Conservation (phyloP, 2,113 vertebrate genomes). For the Emydocephalus ijimae region DNA sequence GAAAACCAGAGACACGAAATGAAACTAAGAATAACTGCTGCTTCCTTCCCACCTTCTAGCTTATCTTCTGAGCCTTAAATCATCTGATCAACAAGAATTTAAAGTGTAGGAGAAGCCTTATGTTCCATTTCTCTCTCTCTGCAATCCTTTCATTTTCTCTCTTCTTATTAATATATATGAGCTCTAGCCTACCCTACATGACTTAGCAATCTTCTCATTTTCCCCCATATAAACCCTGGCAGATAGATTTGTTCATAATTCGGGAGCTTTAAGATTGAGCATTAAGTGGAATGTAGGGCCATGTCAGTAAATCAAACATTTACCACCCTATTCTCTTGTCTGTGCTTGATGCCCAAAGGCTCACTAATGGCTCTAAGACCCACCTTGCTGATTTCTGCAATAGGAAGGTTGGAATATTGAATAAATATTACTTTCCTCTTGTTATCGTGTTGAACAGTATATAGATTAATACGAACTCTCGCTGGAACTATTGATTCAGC, state of each 20-base stretch:
- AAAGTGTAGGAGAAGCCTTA: background rate
- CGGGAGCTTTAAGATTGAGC: background rate
- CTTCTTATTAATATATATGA: background rate
- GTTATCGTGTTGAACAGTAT: slow-evolving; percentile 24
- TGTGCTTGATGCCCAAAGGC: background rate
- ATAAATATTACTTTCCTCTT: slow-evolving; percentile 22
- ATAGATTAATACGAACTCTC: slow-evolving; percentile 33
- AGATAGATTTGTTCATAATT: background rate
- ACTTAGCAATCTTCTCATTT: background rate
- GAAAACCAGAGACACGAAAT: background rate
- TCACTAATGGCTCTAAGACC: background rate
- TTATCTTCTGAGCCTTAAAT: background rate
- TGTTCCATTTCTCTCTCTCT: background rate
- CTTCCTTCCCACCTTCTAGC: background rate
- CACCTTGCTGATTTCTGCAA: background rate
- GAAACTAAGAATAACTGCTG: background rate
- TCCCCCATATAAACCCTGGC: background rate
- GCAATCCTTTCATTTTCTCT: background rate
- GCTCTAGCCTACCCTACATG: background rate
- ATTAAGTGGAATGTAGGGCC: background rate
- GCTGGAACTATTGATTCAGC: slow-evolving; percentile 49
- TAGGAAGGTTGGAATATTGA: background rate
- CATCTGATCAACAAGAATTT: background rate
- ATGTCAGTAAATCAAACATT: background rate
- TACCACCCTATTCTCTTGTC: background rate